Base-by-base conservation (phyloP, 92 coral and sea anemone genomes). In the Anthopleura xanthogrammica region DNA sequence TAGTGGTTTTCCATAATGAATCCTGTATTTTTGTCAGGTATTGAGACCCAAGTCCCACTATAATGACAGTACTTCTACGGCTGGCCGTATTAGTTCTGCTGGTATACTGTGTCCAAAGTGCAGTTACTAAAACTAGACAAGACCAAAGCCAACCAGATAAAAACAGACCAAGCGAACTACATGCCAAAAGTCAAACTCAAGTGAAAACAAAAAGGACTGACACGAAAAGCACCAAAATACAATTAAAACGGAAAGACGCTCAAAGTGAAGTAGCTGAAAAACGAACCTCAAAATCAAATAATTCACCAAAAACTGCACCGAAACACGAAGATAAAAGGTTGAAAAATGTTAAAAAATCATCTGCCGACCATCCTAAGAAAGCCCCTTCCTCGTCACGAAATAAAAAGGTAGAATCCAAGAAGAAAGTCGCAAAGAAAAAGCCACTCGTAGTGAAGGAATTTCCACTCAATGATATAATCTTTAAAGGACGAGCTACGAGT, bases 401-500 rank as follows among this genome's bases (percentile, higher is more conserved):
- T 23, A 86, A 73, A 55, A 86, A 73, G 79, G 74, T 78, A 16
- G 81, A 66, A 23, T 7, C 23, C 29, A 72, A 86, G 85, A 60
- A 83, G 39, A 60, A 82, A 19, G 57, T 81, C 56, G 83, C 87
- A 72, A 79, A 74, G 72, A 85, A 76, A 50, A 80, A 84, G 68
- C 40, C 79, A 5, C 24, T 75, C 22, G 86, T 58, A 4, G 56
- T 90, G 13, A 81, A 85, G n/a, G 95, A 92, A 73, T 92, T 92
- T 73, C 86, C 91, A 5, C 91, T 92, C 17, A 60, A 90, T 52
- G 93, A 86, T 7, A 90, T 92, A 29, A 72, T 92, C 13, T 92
- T 90, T 42, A 90, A 77, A 60, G 95, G 95, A 3, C 87, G 90
- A 29, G 89, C 91, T 22, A 79, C 95, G 46, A 92, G 95, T 92